Evolutionary conservation across 1,140 invertebrate species (phyloP).

Genomic region (Gryon sp.): DNA sequence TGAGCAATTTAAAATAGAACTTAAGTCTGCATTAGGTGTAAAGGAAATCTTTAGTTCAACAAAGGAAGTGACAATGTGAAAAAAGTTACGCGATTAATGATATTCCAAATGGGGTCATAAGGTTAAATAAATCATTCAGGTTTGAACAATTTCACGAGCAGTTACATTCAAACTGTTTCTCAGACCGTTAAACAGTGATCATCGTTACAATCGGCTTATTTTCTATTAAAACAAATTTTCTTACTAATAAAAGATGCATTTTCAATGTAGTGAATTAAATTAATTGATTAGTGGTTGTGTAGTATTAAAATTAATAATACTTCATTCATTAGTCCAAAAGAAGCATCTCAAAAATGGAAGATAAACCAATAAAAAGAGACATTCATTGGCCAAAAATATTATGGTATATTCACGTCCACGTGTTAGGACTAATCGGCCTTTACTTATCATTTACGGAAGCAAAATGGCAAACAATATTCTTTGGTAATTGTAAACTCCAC

Average conservation of each 20-base stretch:
- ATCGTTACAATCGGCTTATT: neutral
- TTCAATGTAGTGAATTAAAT: neutral
- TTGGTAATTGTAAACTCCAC: conserved; percentile 31
- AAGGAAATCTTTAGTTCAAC: neutral
- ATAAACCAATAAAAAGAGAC: conserved; percentile 10
- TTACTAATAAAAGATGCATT: neutral
- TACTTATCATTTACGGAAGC: conserved; percentile 8
- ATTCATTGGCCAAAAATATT: conserved; percentile 32
- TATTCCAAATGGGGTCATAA: conserved; percentile 65
- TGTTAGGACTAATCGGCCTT: conserved; percentile 24
- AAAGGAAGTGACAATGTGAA: conserved; percentile 74
- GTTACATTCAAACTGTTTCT: conserved; percentile 46
- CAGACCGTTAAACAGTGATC: conserved; percentile 3
- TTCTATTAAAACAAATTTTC: neutral
- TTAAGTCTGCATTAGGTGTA: neutral
- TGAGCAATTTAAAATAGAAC: too few species aligned
- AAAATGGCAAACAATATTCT: conserved; percentile 15
- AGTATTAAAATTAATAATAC: neutral
- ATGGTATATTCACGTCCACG: conserved; percentile 42
- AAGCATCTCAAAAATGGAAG: conserved; percentile 16
- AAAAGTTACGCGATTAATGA: conserved; percentile 50
- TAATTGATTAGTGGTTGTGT: conserved; percentile 12
- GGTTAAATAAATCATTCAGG: conserved; percentile 64
- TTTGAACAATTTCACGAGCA: conserved; percentile 34
- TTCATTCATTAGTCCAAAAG: too few species aligned